Evolutionary conservation across 2,113 vertebrate species (phyloP), one percentile per base, ranked within the genome.

Genomic region (Bostrychus sinensis): DNA sequence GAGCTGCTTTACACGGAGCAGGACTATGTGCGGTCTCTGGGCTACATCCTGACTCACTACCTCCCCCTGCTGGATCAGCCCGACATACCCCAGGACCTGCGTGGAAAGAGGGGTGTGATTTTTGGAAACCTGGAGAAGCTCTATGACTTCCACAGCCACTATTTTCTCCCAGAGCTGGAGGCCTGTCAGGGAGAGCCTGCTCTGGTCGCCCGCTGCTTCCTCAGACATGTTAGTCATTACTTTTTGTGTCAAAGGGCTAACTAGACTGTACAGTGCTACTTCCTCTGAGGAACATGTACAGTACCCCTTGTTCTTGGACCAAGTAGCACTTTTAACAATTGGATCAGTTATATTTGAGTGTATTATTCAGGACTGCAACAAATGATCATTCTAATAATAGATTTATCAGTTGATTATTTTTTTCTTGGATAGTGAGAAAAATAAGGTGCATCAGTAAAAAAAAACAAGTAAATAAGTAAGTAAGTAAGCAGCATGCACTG

Each of bases 121-220:
- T 93, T 93, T 28, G 91, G 92, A 3, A 93, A 93, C 80, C 85
- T 93, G 64, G 92, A 93, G 82, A 92, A 92, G 72, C 86, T 93
- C 41, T 74, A 88, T 9, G 86, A 92, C 79, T 93, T 93, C 75
- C 92, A 93, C 83, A 78, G 81, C 71, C 92, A 85, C 71, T 82
- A 88, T 70, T 93, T 93, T 63, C 84, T 93, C 13, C 89, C 89
- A 1, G 92, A 93, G 78, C 74, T 93, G 66, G 92, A 93, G 78
- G 84, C 81, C 62, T 91, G 91, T 46, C 82, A 88, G 56, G 67
- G 67, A 37, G 83, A 92, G 32, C 89, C 91, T 1, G 86, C 88
- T 11, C 77, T 84, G 62, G 88, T 91, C 37, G 92, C 91, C 1
- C 86, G 86, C 62, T 93, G 92, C 83, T 93, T 93, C 45, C 82